Base-by-base conservation (phyloP, 2,797 vertebrate genomes). In the Ptychadena robeensis region DNA sequence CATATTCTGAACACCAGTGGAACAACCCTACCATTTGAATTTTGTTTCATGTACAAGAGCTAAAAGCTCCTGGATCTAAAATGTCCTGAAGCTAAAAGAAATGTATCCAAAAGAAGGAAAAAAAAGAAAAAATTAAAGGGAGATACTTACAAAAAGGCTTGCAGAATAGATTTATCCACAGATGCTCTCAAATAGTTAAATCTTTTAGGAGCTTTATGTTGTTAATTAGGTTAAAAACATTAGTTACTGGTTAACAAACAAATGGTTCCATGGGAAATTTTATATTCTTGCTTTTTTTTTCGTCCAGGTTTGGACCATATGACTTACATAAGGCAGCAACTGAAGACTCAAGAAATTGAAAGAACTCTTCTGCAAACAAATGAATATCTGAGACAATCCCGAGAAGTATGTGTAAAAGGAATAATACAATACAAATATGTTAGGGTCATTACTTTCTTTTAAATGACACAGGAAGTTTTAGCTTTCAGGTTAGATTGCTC, bases 231-330 rank as follows among this genome's bases (percentile, higher is more conserved):
- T 44, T 53, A 4, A 4, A 15, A 7, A 8, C 22, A 53, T 53
- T 53, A 53, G 44, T 53, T 8, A 18, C 44, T 6, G 9, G 37
- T 38, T 1, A 38, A 38, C 37, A n/a, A n/a, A n/a, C 37, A 38
- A 38, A 4, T 10, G 9, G n/a, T n/a, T 10, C 37, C 44, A n/a
- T 53, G 5, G 4, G 18, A 53, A 53, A 22, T 44, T 53, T 53
- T 53, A 53, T 5, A 53, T 74, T 34, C 25, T 44, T 61, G 22
- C 48, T 63, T 84, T 22, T 81, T 89, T 67, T 87, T 73, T 84
- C 85, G 89, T 77, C 83, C 90, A 97, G 96, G 93, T 90, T 91
- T 93, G 81, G 96, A 96, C 71, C 88, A 87, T 9, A 79, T 91
- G 79, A 91, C 91, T 88, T 88, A 89, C 40, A 73, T 93, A 78